Base-by-base conservation (phyloP, 2,113 vertebrate species). In the Camelus dromedarius region DNA sequence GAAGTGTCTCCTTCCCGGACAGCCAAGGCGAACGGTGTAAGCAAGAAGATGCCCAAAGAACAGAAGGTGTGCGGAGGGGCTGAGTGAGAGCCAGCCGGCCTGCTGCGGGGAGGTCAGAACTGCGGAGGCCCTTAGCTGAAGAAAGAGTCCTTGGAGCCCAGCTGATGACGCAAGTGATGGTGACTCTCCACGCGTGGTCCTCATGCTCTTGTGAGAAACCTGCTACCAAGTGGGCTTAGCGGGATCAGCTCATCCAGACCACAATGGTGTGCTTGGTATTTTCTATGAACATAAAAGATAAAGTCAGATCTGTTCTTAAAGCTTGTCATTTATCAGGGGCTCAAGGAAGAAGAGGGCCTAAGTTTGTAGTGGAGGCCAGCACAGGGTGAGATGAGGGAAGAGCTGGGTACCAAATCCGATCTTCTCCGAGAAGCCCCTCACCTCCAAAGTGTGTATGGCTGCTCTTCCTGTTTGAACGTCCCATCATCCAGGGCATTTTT, bases 251-350 rank as follows among this genome's bases (percentile, higher is more conserved):
- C 86, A 50, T 62, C 90, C 58, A 75, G 70, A 93, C 73, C 84
- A 79, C 4, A 14, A 76, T 72, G 83, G 56, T 20, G 35, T 48
- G 64, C 83, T 69, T 93, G 69, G 70, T 83, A 69, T 56, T 52
- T 95, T 94, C 80, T 96, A 92, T n/a, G 46, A 93, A 89, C 92
- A 95, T 67, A 52, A 66, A 76, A 97, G 95, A 93, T 95, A 93
- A 95, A 86, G 52, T 56, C 42, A 80, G 35, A 76, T 60, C 84
- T 82, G 38, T 38, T 73, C 89, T 62, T 75, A 66, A 48, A 92
- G 50, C 73, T 80, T 38, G 42, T 48, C 13, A 28, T 54, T 97
- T 58, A 91, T 66, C 70, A 42, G 66, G 80, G 12, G 38, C 79
- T 81, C 19, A 46, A 79, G 73, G 19, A 84, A 60, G 38, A 81